Conservation (phyloP, 2,888 invertebrate genomes). For the Schizaphis graminum region DNA sequence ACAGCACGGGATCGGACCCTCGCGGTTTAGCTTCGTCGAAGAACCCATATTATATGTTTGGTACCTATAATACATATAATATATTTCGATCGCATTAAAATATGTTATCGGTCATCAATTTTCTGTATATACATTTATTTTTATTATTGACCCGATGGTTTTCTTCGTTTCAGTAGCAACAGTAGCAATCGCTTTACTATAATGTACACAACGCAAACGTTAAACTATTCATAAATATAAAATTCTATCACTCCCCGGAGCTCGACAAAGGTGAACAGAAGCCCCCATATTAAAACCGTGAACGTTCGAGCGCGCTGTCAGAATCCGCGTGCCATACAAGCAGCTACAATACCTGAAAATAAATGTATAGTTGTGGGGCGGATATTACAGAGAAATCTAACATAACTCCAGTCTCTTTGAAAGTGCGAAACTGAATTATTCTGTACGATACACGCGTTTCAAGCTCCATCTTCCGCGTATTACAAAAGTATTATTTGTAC, state of each 20-base stretch:
- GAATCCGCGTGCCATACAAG: neutral
- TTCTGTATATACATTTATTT: neutral
- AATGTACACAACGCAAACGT: neutral
- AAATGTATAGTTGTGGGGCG: neutral
- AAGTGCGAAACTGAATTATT: conserved; percentile 32
- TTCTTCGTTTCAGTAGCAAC: neutral
- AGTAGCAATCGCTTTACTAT: neutral
- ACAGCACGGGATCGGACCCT: neutral
- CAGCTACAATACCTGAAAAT: neutral
- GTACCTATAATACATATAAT: neutral
- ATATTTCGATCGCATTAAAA: neutral
- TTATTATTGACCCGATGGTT: neutral
- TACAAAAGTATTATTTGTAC: neutral
- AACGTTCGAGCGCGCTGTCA: neutral
- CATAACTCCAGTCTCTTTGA: conserved; percentile 36
- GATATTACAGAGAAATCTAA: neutral
- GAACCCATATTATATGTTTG: neutral
- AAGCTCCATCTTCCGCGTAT: neutral
- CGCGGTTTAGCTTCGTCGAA: neutral
- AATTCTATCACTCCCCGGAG: conserved; percentile 12
- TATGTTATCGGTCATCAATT: conserved; percentile 24
- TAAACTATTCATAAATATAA: neutral
- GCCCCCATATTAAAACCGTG: neutral
- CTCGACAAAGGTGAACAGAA: neutral
- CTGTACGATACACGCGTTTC: neutral